These are phyloP conservation scores for Heliconius congener DNA, from an alignment of 1,140 invertebrate species.

Conservation along the genomic window DNA sequence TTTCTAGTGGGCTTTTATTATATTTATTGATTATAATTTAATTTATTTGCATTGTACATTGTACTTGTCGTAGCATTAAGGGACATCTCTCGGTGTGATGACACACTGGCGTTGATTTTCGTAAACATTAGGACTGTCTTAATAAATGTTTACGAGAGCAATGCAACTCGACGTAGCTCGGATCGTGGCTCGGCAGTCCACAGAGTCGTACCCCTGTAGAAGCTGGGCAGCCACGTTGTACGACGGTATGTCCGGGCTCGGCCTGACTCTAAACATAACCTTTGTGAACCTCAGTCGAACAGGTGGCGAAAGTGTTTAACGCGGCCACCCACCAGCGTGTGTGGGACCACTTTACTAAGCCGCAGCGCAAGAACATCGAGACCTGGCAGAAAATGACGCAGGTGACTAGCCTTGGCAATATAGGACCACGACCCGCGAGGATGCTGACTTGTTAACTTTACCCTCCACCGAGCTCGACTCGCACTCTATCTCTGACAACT, in stretches of 20 bases:
- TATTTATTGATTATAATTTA: neutral
- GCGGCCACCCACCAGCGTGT: slow-evolving; percentile 97
- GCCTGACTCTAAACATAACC: slow-evolving; percentile 65
- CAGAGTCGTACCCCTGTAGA: slow-evolving; percentile 27
- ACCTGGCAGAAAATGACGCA: slow-evolving; percentile 97
- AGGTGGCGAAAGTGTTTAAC: slow-evolving; percentile 97
- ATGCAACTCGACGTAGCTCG: slow-evolving; percentile 6
- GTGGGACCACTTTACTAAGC: slow-evolving; percentile 99
- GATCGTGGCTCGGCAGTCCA: neutral
- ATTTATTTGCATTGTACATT: neutral
- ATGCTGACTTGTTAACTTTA: neutral
- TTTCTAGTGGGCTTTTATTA: neutral
- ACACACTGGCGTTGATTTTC: slow-evolving; percentile 3
- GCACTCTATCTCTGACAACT: no score
- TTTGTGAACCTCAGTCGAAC: slow-evolving; percentile 91
- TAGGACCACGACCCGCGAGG: neutral
- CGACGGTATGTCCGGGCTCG: slow-evolving; percentile 66
- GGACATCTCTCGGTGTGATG: slow-evolving; percentile 18
- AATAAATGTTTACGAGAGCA: neutral
- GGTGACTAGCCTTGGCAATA: slow-evolving; percentile 86
- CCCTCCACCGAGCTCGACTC: neutral
- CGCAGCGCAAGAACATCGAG: slow-evolving; percentile 98
- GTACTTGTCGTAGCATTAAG: slow-evolving; percentile 17
- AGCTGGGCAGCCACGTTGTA: slow-evolving; percentile 54
- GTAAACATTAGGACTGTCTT: neutral